phyloP scores from a whole-genome alignment of 2,888 invertebrate genomes.

The Auanema sp. region DNA sequence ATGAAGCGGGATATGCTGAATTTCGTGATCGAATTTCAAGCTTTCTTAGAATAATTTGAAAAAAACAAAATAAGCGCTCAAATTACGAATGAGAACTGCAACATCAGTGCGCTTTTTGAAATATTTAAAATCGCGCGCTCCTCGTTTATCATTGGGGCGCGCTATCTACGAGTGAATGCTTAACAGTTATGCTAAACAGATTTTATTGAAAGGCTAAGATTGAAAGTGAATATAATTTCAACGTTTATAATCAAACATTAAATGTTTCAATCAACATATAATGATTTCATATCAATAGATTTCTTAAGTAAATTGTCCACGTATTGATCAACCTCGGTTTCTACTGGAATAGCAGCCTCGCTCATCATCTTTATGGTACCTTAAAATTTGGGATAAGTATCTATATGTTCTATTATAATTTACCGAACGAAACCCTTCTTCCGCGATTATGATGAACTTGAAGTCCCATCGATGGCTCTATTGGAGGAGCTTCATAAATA shows the following conservation, averaged over 20 bases:
- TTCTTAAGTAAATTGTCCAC: conserved; percentile 20
- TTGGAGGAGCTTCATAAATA: conserved; percentile 13
- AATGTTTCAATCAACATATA: conserved; percentile 17
- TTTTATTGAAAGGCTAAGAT: background rate
- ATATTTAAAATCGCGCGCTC: conserved; percentile 13
- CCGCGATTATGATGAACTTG: conserved; percentile 34
- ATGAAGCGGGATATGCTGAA: background rate
- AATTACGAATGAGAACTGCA: background rate
- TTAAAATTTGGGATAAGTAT: conserved; percentile 14
- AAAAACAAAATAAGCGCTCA: background rate
- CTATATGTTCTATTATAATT: too few relatives aligned
- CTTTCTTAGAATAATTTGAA: background rate
- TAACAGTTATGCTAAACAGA: background rate
- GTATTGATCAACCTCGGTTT: conserved; percentile 15
- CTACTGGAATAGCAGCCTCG: conserved; percentile 21
- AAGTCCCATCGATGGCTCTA: conserved; percentile 26
- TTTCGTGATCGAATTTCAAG: background rate
- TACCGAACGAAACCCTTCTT: conserved; percentile 39
- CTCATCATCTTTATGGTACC: conserved; percentile 44
- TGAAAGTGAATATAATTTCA: background rate
- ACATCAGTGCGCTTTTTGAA: background rate
- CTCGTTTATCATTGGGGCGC: conserved; percentile 9
- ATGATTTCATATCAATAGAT: conserved; percentile 15
- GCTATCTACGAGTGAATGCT: background rate
- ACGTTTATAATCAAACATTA: too few relatives aligned